phyloP scores from a whole-genome alignment of 2,888 invertebrate species.

The Cryptophagus acutangulus region DNA sequence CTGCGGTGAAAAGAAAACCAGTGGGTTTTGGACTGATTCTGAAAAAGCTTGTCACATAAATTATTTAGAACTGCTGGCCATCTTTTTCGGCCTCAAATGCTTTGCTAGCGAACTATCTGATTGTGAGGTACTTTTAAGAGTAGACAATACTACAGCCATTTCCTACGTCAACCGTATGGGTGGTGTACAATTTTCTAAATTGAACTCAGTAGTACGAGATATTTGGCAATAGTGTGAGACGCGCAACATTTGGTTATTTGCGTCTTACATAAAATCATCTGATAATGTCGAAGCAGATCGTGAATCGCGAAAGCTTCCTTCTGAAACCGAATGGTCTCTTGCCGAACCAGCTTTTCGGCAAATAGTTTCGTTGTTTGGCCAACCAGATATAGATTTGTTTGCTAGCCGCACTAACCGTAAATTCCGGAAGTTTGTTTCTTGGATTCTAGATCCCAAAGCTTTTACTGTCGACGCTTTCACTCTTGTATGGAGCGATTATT shows the following conservation, averaged over 20 bases:
- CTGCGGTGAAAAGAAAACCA: constrained; percentile 10
- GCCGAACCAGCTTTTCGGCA: too few species aligned
- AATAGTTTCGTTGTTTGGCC: constrained; percentile 13
- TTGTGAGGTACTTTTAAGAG: constrained; percentile 18
- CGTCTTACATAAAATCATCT: constrained; percentile 18
- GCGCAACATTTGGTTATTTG: constrained; percentile 10
- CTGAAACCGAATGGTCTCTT: constrained; percentile 14
- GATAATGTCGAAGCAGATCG: constrained; percentile 18
- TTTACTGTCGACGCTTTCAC: constrained; percentile 23
- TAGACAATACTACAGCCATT: constrained; percentile 20
- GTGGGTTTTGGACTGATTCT: constrained; percentile 19
- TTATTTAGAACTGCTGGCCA: constrained; percentile 22
- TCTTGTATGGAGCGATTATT: constrained; percentile 15
- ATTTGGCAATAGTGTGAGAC: constrained; percentile 26
- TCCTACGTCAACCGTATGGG: constrained; percentile 25
- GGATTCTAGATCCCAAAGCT: constrained; percentile 19
- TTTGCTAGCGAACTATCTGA: constrained; percentile 18
- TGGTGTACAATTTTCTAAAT: constrained; percentile 18
- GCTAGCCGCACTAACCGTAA: constrained; percentile 26
- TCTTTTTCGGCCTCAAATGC: constrained; percentile 20
- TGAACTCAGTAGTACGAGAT: constrained; percentile 20
- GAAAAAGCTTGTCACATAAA: constrained; percentile 21
- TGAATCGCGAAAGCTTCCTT: constrained; percentile 6
- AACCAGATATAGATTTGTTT: constrained; percentile 27
- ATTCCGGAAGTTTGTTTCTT: too few species aligned